Evolutionary conservation across 2,888 invertebrate genomes (phyloP).

Genomic region (Drosophila cracens): DNA sequence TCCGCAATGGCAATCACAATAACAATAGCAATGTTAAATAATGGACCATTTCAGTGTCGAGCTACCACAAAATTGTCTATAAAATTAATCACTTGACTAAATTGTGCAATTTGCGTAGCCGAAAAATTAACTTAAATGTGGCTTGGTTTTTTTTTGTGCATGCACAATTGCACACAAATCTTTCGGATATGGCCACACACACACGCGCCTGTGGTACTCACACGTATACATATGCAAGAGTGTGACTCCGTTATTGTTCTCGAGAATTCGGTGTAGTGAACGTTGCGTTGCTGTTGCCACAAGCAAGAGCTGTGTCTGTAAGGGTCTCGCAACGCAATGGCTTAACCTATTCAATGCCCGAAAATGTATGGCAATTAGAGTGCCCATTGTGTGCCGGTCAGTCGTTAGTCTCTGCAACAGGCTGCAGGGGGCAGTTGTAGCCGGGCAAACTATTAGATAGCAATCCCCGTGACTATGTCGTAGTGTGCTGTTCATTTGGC

Average conservation of each 20-base stretch:
- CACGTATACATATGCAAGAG: neutral
- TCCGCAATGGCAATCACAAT: conserved; percentile 12
- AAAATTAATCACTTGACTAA: conserved; percentile 76
- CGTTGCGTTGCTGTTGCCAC: conserved; percentile 5
- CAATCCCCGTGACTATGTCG: conserved; percentile 60
- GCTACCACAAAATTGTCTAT: conserved; percentile 69
- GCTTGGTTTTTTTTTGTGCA: conserved; percentile 48
- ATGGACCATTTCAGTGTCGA: conserved; percentile 21
- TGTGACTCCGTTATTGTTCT: conserved; percentile 20
- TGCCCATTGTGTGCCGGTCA: conserved; percentile 69
- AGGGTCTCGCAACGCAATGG: conserved; percentile 39
- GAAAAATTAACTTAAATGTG: conserved; percentile 77
- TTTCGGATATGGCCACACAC: conserved; percentile 2
- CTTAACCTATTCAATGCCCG: conserved; percentile 78
- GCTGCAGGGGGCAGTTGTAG: conserved; percentile 14
- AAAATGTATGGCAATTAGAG: conserved; percentile 84
- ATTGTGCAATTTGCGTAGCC: conserved; percentile 76
- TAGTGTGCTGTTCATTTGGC: conserved; percentile 74
- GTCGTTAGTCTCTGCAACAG: conserved; percentile 26
- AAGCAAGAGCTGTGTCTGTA: conserved; percentile 1
- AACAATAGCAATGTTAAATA: conserved; percentile 45
- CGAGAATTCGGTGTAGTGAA: conserved; percentile 9
- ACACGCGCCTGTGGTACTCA: neutral
- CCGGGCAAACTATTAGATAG: conserved; percentile 75
- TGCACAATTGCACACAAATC: conserved; percentile 66